Conservation (phyloP, 2,113 vertebrate genomes). For the Thamnaconus septentrionalis region DNA sequence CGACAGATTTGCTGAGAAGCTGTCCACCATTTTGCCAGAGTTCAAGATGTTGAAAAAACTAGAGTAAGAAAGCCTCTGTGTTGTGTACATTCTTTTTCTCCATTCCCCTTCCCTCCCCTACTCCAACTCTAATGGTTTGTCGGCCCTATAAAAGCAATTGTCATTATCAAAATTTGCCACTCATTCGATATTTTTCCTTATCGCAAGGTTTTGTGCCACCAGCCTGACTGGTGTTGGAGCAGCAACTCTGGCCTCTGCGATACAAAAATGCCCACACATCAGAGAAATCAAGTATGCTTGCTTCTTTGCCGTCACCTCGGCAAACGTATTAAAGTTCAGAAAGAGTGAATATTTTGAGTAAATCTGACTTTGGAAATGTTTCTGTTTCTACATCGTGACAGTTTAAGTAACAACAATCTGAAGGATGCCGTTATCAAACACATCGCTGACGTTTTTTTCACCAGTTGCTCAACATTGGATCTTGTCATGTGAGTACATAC, state of each 20-base stretch:
- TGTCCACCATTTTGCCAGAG: constrained; percentile 75
- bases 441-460: constrained; percentile 62
- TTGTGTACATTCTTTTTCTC: neutral
- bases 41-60: constrained; percentile 78
- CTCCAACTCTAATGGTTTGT: neutral
- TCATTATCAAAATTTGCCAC: neutral
- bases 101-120: neutral
- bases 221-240: constrained; percentile 78
- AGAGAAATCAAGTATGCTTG: constrained; percentile 81
- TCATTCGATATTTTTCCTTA: constrained; percentile 1
- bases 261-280: constrained; percentile 76
- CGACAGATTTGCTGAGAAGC: constrained; percentile 82
- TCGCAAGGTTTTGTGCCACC: constrained; percentile 76
- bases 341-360: too few species aligned
- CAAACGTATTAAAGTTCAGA: too few species aligned
- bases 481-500: constrained; percentile 79
- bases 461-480: constrained; percentile 68
- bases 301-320: neutral
- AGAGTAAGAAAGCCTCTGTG: constrained; percentile 75
- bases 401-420: constrained; percentile 84
- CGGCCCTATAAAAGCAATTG: neutral
- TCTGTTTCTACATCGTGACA: constrained; percentile 50
- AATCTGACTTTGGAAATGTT: neutral
- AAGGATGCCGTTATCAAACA: constrained; percentile 67
- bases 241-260: constrained; percentile 69